Conservation (phyloP, 2,113 vertebrate species). For the Pontoporia blainvillei region DNA sequence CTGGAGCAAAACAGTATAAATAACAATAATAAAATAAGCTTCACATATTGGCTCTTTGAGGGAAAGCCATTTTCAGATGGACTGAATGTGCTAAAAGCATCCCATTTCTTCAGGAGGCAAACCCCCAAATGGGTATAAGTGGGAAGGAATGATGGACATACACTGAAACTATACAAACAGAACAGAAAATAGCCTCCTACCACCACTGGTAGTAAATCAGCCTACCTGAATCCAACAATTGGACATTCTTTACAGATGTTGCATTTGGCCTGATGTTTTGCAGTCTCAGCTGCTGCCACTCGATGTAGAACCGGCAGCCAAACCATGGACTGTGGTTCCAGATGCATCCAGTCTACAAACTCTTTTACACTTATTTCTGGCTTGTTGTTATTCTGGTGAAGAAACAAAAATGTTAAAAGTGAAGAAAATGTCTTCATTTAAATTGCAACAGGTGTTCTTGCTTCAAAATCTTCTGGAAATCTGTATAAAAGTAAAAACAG, state of each 20-base stretch:
- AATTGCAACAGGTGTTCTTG: neutral
- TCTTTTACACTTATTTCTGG: conserved; percentile 93
- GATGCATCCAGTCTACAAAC: conserved; percentile 96
- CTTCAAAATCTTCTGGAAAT: neutral
- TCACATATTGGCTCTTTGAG: neutral
- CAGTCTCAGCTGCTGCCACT: conserved; percentile 95
- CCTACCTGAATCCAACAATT: conserved; percentile 96
- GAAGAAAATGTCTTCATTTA: neutral
- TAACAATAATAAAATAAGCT: neutral
- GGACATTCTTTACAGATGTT: conserved; percentile 99
- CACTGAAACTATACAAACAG: neutral
- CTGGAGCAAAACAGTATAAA: neutral
- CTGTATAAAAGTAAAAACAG: neutral
- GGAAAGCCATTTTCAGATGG: neutral
- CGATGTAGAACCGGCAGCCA: conserved; percentile 97
- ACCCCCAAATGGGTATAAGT: neutral
- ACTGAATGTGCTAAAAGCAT: accelerated
- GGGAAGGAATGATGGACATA: neutral
- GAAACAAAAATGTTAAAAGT: conserved; percentile 29
- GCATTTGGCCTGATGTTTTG: conserved; percentile 98
- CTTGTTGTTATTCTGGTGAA: conserved; percentile 91
- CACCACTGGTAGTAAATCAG: accelerated
- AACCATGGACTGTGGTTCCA: conserved; percentile 98
- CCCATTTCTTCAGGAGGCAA: neutral
- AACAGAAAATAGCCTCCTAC: accelerated